These are phyloP conservation scores for Copsychus sechellarum DNA, from an alignment of 2,113 vertebrate species.

Conservation along the genomic window DNA sequence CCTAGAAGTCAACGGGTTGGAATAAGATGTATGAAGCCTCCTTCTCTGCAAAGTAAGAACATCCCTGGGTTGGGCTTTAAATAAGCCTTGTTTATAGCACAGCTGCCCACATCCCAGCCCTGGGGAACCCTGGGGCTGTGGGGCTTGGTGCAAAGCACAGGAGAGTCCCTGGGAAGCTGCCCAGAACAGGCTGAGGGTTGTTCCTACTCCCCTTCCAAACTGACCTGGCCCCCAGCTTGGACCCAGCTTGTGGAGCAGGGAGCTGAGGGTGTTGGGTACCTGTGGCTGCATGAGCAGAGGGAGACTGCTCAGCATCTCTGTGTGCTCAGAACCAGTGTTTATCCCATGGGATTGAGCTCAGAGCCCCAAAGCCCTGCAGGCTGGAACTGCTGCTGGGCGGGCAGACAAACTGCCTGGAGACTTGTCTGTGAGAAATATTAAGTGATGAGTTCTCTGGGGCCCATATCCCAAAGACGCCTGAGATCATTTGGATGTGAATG, in stretches of 20 bases:
- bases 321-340: accelerated
- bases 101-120: background rate
- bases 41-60: background rate
- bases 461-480: background rate
- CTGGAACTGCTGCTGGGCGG: background rate
- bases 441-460: background rate
- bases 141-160: background rate
- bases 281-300: background rate
- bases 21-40: background rate
- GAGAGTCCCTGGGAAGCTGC: background rate
- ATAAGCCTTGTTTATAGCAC: background rate
- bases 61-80: background rate
- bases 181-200: background rate
- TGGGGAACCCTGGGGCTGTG: accelerated
- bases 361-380: background rate
- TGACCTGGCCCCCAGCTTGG: background rate
- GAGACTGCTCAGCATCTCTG: background rate
- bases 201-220: background rate
- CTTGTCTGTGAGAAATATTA: background rate
- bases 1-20: accelerated
- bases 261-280: background rate
- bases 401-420: background rate
- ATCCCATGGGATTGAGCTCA: background rate
- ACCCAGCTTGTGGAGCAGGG: background rate
- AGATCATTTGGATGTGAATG: background rate